Percentiles rank a stretch among this genome's conserved stretches.
phyloP scores from a whole-genome alignment of 2,113 vertebrate genomes.

The Myiagra hebetior region DNA sequence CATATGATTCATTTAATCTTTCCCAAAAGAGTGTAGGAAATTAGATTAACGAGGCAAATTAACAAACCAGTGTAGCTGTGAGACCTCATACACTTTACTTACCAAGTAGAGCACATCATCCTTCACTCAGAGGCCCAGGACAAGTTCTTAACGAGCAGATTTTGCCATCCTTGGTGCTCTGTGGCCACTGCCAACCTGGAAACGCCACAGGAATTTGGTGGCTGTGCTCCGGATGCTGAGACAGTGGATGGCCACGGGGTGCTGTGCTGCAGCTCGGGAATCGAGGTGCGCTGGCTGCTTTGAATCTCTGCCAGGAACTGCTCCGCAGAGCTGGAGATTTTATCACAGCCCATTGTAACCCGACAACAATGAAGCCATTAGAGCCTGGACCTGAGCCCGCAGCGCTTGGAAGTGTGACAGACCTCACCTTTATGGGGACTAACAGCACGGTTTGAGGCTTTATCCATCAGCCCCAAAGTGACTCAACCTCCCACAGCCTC shows the following conservation, averaged over 20 bases:
- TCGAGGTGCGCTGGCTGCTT: background rate
- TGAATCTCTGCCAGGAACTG: background rate
- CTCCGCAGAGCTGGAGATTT: background rate
- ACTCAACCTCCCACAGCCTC: background rate
- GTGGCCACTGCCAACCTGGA: background rate
- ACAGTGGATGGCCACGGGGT: fast-evolving
- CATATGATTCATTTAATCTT: background rate
- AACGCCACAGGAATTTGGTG: background rate
- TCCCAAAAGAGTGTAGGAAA: background rate
- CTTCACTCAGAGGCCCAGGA: background rate
- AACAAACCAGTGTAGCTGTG: background rate
- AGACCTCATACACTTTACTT: background rate
- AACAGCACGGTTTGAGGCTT: background rate
- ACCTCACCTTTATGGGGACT: background rate
- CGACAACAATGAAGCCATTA: background rate
- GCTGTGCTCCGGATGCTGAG: background rate
- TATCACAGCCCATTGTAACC: background rate
- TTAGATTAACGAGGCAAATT: background rate
- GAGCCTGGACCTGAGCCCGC: background rate
- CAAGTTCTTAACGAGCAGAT: background rate
- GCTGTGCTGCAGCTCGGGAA: background rate
- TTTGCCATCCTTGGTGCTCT: fast-evolving
- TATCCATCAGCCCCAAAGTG: background rate
- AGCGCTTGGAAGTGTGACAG: background rate
- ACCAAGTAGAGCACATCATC: background rate